Conservation (phyloP, 2,888 invertebrate species). For the Melanostoma mellinum region DNA sequence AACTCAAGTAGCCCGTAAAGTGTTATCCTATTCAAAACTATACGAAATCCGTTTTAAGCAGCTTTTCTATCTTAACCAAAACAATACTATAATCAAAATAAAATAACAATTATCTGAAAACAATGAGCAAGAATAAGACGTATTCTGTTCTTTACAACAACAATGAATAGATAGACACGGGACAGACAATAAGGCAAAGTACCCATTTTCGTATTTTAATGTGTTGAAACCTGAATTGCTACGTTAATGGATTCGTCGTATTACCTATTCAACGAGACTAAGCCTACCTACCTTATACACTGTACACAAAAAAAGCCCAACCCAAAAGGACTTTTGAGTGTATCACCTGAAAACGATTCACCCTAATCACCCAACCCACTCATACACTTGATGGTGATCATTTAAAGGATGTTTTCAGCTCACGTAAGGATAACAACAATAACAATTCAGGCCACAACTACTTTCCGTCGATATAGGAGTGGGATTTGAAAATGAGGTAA, state of each 20-base stretch:
- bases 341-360: conserved; percentile 51
- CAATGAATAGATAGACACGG: not conserved
- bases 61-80: conserved; percentile 21
- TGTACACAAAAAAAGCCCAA: not conserved
- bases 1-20: not conserved
- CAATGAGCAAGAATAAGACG: conserved; percentile 11
- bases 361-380: conserved; percentile 11
- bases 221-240: conserved; percentile 62
- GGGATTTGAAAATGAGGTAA: conserved; percentile 22
- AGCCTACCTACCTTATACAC: not conserved
- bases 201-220: conserved; percentile 57
- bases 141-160: not conserved
- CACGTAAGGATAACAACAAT: conserved; percentile 34
- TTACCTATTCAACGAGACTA: conserved; percentile 24
- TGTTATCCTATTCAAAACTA: not conserved
- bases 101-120: conserved; percentile 45
- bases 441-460: conserved; percentile 19
- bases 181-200: conserved; percentile 52
- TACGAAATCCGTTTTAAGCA: not conserved
- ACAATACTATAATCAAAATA: conserved; percentile 29
- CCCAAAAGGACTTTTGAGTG: conserved; percentile 10
- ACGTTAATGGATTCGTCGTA: conserved; percentile 55
- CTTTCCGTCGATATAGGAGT: too few relatives aligned
- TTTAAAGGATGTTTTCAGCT: conserved; percentile 49
- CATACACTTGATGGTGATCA: conserved; percentile 43